These are phyloP conservation scores for Pogonomyrmex barbatus DNA, from an alignment of 1,140 invertebrate genomes.

Conservation along the genomic window DNA sequence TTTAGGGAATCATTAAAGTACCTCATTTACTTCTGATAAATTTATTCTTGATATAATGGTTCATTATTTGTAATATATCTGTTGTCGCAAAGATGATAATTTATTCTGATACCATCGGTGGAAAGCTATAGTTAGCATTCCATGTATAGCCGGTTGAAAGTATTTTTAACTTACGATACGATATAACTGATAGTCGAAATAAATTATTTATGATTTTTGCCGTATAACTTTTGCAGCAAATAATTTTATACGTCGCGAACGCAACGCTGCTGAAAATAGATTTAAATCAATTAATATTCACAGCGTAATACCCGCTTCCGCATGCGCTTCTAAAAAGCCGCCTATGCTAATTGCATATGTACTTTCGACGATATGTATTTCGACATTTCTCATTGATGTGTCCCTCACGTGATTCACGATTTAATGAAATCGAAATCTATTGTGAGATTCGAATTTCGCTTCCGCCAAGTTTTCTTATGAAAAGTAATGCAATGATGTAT, in stretches of 20 bases:
- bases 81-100: background rate
- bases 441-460: background rate
- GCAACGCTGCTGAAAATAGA: background rate
- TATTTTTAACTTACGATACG: slow-evolving; percentile 28
- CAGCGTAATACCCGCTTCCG: background rate
- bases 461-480: background rate
- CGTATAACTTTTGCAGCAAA: background rate
- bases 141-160: background rate
- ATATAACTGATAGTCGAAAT: background rate
- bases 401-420: background rate
- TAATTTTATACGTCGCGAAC: background rate
- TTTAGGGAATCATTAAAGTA: background rate
- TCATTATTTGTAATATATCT: background rate
- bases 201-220: slow-evolving; percentile 27
- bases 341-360: background rate
- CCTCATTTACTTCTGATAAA: background rate
- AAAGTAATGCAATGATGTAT: background rate
- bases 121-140: background rate
- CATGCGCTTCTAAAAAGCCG: background rate
- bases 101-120: background rate
- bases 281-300: slow-evolving; percentile 28
- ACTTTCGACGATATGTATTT: background rate
- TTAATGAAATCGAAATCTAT: background rate
- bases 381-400: background rate
- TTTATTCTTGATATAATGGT: background rate